Percentiles rank a stretch among this genome's conserved stretches.
Conservation (phyloP, 1,140 invertebrate species). For the Sycophaga agraensis region DNA sequence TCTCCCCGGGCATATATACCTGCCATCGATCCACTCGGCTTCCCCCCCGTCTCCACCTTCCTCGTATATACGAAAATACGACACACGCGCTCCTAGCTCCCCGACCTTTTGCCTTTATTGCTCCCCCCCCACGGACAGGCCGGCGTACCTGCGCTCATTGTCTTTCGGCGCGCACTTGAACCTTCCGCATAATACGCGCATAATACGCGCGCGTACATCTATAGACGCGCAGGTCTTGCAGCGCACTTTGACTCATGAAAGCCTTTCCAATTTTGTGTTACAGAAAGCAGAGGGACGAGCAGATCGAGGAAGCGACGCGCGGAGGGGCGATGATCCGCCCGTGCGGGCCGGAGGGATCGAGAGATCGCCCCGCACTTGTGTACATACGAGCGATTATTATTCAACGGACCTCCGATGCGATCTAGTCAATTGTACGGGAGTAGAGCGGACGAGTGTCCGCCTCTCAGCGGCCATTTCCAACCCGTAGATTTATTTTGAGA, state of each 20-base stretch:
- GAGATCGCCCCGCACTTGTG: too few relatives aligned
- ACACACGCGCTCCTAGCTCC: not conserved
- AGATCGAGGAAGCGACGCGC: not conserved
- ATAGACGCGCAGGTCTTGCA: too few relatives aligned
- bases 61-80: not conserved
- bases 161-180: too few relatives aligned
- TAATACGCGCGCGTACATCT: too few relatives aligned
- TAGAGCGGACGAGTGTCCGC: too few relatives aligned
- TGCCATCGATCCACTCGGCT: too few relatives aligned
- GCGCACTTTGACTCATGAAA: too few relatives aligned
- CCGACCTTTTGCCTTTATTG: conserved; percentile 22
- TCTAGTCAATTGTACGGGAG: conserved; percentile 20
- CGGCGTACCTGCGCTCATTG: not conserved
- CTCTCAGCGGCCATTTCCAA: too few relatives aligned
- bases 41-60: not conserved
- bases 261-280: conserved; percentile 14
- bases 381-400: conserved; percentile 10
- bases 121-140: not conserved
- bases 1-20: not conserved
- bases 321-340: not conserved
- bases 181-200: too few relatives aligned
- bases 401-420: conserved; percentile 8
- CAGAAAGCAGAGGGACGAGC: conserved; percentile 1
- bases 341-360: not conserved
- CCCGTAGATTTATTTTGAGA: too few relatives aligned